Base-by-base conservation (phyloP, 2,888 invertebrate species). In the Timema cristinae region DNA sequence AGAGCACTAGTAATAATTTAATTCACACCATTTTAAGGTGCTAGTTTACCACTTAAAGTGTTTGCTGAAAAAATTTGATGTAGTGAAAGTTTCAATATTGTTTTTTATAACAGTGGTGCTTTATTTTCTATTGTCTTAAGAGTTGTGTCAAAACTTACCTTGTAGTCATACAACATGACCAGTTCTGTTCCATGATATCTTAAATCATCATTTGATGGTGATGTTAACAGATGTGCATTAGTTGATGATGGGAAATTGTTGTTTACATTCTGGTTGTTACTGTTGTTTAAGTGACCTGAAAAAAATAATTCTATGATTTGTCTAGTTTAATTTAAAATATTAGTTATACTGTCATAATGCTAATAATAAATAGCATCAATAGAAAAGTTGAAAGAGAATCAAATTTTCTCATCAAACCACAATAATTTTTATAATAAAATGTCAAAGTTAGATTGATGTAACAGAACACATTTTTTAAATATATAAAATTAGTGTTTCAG, bases 131-230 rank as follows among this genome's bases (percentile, higher is more conserved):
- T 32, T 32, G 4, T 32, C 32, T 32, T 32, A 32, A 32, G 32
- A 32, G 32, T 32, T 32, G 32, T 32, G 32, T 32, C 32, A 32
- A 32, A 32, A 73, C 73, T 77, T 78, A 90, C 92, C 86, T 95
- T 95, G 83, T 96, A 97, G 85, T 97, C 96, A 81, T 96, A 96
- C 32, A 97, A 87, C 90, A 96, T 95, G 77, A 97, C 95, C 80
- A 96, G 86, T 81, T 96, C 95, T 0, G 95, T 94, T 74, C 95
- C 95, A 80, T 92, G 92, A 82, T 91, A 92, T 71, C 92, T 87
- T 47, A 91, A 85, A 79, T 93, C 93, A 76, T 89, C 89, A 69
- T 77, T 79, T 56, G 78, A 76, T 63, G 78, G 76, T 48, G 77
- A 75, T 51, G 77, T 77, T 68, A 77, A 66, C 71, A 77, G 76